Evolutionary conservation across 2,888 invertebrate species (phyloP).

Genomic region (Chaitophorus viminalis): DNA sequence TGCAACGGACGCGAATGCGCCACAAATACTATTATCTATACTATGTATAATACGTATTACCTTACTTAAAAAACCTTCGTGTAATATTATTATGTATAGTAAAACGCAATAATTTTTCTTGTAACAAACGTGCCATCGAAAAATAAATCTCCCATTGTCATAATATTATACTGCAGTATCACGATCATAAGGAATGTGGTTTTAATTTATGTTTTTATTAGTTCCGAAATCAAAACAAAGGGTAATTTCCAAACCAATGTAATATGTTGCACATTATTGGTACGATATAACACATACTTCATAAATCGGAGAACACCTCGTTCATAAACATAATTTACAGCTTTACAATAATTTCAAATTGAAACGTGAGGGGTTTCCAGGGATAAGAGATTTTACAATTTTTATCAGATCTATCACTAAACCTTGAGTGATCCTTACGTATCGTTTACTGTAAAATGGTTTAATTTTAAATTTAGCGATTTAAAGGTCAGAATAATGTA

Average conservation of each 20-base stretch:
- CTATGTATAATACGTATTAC: background rate
- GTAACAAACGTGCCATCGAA: background rate
- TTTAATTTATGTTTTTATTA: background rate
- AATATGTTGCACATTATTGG: background rate
- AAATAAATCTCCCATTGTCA: background rate
- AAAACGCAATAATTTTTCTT: constrained; percentile 21
- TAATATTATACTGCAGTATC: background rate
- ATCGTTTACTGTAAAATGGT: background rate
- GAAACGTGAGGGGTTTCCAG: constrained; percentile 21
- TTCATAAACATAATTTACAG: background rate
- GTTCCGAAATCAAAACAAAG: background rate
- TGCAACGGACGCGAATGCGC: background rate
- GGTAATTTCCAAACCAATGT: background rate
- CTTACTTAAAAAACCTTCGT: too few species aligned
- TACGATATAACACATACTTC: background rate
- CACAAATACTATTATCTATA: background rate
- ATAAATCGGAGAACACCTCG: background rate
- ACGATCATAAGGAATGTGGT: background rate
- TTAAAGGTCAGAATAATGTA: background rate
- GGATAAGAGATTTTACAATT: background rate
- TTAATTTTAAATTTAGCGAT: background rate
- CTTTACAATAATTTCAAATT: background rate
- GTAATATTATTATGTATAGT: background rate
- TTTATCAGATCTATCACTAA: constrained; percentile 17
- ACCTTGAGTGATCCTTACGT: background rate